Evolutionary conservation across 2,797 vertebrate genomes (phyloP), one percentile per base, ranked within the genome.

Genomic region (Lacerta bilineata): DNA sequence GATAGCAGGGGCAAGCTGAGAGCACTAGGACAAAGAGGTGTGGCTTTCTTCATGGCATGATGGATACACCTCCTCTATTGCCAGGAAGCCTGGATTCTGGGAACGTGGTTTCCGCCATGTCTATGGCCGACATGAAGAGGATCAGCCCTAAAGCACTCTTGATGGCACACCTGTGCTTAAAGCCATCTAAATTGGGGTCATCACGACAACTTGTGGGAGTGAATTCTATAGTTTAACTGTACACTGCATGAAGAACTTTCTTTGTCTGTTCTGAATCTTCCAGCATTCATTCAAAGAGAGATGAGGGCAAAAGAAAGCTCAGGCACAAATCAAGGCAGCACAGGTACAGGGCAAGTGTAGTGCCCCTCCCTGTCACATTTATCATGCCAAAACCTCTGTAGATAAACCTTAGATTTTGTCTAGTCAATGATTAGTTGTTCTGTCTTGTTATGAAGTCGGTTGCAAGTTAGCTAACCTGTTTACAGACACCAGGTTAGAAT

Each of bases 381-480:
- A 25, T 61, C 55, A 75, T 59, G 20, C 25, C 50, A 75, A 41
- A 84, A 4, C 15, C 33, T 68, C 17, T 15, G 15, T 0, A 80
- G 85, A 29, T 59, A 71, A 80, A 6, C 5, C 46, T 71, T 69
- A 71, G 64, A 29, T 36, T 59, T 88, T 46, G 41, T 68, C 27
- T 64, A 79, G 36, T 72, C 46, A 71, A 71, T 61, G 15, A 79
- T 69, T 8, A 43, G 20, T 50, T 83, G 20, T 50, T 83, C 9
- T 68, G 66, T 33, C 68, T 77, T 71, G 79, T 72, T 43, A 84
- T 59, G 46, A 84, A 72, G 36, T 79, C 78, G 46, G 66, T 39
- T 79, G 75, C 72, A 59, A 86, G 75, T 61, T 72, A 84, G 27
- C 68, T 80, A 50, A 43, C 68, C 39, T 84, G 68, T 84, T 79